Percentiles rank a stretch among this genome's conserved stretches.
phyloP scores from a whole-genome alignment of 2,113 vertebrate genomes.

The Pyrgilauda ruficollis region DNA sequence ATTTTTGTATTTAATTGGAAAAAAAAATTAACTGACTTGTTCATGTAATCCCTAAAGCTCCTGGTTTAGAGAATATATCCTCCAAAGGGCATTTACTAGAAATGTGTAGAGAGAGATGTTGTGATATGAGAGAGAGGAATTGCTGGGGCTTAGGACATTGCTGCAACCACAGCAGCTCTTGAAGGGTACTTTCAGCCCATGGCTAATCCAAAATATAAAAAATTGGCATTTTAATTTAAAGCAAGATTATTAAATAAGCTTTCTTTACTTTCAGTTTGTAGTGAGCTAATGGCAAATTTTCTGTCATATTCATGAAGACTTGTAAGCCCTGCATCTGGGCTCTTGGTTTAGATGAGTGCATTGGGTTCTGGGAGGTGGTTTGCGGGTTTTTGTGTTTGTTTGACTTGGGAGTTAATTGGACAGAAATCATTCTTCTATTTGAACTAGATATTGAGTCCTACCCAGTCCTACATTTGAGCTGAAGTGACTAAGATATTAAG shows the following conservation, averaged over 20 bases:
- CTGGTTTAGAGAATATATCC: background rate
- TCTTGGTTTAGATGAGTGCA: background rate
- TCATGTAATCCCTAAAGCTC: background rate
- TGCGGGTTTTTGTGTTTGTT: background rate
- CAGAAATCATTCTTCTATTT: background rate
- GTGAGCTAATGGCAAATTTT: background rate
- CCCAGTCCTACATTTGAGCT: background rate
- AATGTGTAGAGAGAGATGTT: background rate
- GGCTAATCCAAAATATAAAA: background rate
- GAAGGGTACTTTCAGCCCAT: background rate
- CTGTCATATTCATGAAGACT: rapidly evolving
- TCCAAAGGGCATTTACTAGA: background rate
- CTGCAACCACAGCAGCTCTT: background rate
- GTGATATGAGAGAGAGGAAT: background rate
- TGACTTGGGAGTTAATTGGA: background rate
- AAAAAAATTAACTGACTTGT: background rate
- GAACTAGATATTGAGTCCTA: background rate
- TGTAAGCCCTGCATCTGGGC: background rate
- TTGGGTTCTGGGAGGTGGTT: background rate
- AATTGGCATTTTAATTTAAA: rapidly evolving
- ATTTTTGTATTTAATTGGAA: background rate
- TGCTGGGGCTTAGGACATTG: background rate
- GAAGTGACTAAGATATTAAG: background rate
- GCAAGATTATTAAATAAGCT: background rate
- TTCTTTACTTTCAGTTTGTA: background rate